phyloP scores from a whole-genome alignment of 2,797 vertebrate genomes.

The Crypturellus tataupa region DNA sequence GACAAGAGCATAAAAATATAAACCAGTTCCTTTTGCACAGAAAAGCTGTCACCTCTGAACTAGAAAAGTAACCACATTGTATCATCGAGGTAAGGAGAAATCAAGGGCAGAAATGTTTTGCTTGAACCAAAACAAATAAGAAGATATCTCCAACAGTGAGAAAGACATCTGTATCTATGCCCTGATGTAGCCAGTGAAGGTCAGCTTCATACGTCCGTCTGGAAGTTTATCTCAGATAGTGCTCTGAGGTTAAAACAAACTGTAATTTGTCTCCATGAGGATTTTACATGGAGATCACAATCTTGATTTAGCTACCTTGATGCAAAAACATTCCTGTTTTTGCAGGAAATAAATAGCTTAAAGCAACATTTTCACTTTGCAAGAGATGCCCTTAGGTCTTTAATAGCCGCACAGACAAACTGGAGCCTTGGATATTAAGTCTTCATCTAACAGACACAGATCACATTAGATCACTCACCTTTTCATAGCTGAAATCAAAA shows the following conservation, averaged over 20 bases:
- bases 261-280: background rate
- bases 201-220: background rate
- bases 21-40: background rate
- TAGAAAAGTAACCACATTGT: background rate
- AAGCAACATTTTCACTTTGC: background rate
- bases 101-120: conserved; percentile 3
- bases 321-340: background rate
- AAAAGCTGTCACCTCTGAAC: background rate
- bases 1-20: background rate
- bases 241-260: conserved; percentile 10
- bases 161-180: conserved; percentile 20
- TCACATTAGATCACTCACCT: background rate
- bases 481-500: background rate
- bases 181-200: conserved; percentile 6
- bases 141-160: background rate
- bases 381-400: background rate
- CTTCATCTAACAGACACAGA: background rate
- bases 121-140: background rate
- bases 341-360: conserved; percentile 1
- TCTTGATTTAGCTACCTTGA: conserved; percentile 17
- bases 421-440: accelerated
- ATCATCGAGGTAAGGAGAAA: background rate
- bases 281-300: conserved; percentile 46
- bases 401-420: background rate
- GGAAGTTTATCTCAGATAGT: conserved; percentile 23